phyloP scores from a whole-genome alignment of 2,888 invertebrate genomes.

The Drosophila maculinotata region DNA sequence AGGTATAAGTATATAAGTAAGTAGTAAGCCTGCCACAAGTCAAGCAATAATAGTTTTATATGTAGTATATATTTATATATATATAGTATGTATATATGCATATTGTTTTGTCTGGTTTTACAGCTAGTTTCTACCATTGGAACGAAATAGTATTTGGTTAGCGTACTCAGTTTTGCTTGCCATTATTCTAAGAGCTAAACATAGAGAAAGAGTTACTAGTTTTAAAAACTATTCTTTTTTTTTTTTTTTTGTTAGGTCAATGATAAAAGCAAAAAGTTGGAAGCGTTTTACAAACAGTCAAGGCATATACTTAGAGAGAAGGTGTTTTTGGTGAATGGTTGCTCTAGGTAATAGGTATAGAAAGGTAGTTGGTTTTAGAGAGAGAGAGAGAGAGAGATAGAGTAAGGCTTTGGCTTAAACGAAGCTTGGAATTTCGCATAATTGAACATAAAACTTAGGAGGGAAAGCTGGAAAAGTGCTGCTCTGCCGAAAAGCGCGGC shows the following conservation, averaged over 20 bases:
- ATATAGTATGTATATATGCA: constrained; percentile 20
- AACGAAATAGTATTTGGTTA: constrained; percentile 54
- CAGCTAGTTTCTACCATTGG: constrained; percentile 66
- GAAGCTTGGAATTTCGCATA: too few species aligned
- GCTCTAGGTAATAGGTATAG: not conserved
- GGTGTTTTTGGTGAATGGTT: too few species aligned
- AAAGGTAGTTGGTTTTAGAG: constrained; percentile 7
- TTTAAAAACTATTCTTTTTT: constrained; percentile 14
- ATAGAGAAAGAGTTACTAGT: constrained; percentile 41
- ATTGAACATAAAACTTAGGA: constrained; percentile 33
- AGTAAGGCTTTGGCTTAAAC: constrained; percentile 29
- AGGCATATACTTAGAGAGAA: constrained; percentile 32
- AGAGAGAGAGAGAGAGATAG: not conserved
- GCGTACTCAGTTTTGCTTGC: constrained; percentile 66
- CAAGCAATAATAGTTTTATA: constrained; percentile 48
- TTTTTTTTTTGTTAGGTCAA: constrained; percentile 19
- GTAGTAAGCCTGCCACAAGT: constrained; percentile 61
- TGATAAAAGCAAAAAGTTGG: constrained; percentile 44
- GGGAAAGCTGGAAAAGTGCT: constrained; percentile 44
- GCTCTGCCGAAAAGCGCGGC: constrained; percentile 58
- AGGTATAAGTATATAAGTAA: constrained; percentile 28
- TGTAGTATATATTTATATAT: constrained; percentile 20
- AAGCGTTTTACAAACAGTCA: constrained; percentile 44
- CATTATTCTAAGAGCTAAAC: constrained; percentile 65
- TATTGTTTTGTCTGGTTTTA: constrained; percentile 54